Evolutionary conservation across 2,797 vertebrate species (phyloP).

Genomic region (Sorex maritimensis): DNA sequence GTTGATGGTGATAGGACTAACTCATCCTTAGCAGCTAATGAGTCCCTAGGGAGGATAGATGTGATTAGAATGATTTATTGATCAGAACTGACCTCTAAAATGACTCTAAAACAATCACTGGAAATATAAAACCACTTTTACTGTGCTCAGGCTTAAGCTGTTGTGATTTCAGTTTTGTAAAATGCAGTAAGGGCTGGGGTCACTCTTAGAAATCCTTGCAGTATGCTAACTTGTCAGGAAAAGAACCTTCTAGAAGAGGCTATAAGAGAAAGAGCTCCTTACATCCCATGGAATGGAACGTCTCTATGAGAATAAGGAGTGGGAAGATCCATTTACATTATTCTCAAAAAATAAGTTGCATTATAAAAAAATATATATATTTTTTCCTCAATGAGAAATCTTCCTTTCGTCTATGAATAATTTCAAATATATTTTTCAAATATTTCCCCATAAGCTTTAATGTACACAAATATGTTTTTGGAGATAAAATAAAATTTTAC

Average conservation of each 20-base stretch:
- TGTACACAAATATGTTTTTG: background rate
- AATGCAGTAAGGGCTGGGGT: conserved; percentile 47
- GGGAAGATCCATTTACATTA: background rate
- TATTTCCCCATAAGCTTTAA: conserved; percentile 39
- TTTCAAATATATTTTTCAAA: conserved; percentile 33
- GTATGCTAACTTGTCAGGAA: conserved; percentile 56
- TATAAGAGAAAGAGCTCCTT: background rate
- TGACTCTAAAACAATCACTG: conserved; percentile 66
- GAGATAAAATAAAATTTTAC: background rate
- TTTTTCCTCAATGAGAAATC: conserved; percentile 35
- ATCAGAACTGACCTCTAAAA: conserved; percentile 81
- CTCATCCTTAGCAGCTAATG: conserved; percentile 71
- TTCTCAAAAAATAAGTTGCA: background rate
- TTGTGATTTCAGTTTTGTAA: conserved; percentile 67
- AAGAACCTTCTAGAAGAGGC: conserved; percentile 71
- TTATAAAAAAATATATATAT: background rate
- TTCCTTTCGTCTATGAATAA: conserved; percentile 31
- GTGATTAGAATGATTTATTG: conserved; percentile 79
- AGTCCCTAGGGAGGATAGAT: conserved; percentile 66
- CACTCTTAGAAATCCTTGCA: conserved; percentile 70
- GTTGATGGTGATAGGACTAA: conserved; percentile 61
- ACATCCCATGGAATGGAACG: background rate
- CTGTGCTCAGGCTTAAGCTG: conserved; percentile 20
- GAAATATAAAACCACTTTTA: conserved; percentile 81
- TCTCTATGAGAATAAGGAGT: background rate